These are phyloP conservation scores for fruit fly (Drosophila melanogaster) DNA, from an alignment of 1,140 invertebrate genomes.

Conservation along the genomic window DNA sequence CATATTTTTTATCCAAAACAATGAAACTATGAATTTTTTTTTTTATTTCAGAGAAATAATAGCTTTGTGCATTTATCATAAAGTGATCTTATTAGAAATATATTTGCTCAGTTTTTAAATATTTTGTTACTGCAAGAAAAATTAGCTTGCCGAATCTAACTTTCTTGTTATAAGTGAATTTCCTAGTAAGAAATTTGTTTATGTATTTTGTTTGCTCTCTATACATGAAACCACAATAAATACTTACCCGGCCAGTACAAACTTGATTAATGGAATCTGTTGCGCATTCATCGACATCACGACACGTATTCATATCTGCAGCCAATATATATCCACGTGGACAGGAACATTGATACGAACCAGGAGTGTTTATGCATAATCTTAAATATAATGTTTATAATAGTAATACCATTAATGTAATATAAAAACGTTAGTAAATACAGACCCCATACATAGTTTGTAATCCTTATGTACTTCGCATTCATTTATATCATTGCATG, in stretches of 20 bases:
- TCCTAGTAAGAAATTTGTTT: too few relatives aligned
- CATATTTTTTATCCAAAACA: too few relatives aligned
- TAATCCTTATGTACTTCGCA: conserved; percentile 90
- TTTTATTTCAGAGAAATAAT: too few relatives aligned
- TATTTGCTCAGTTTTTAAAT: too few relatives aligned
- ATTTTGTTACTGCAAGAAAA: too few relatives aligned
- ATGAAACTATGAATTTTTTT: too few relatives aligned
- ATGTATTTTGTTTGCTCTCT: too few relatives aligned
- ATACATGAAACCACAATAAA: background rate
- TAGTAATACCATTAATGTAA: background rate
- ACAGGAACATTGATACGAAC: conserved; percentile 94
- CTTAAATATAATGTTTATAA: conserved; percentile 9
- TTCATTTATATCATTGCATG: conserved; percentile 94
- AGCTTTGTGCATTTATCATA: too few relatives aligned
- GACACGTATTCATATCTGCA: conserved; percentile 89
- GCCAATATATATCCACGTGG: conserved; percentile 92
- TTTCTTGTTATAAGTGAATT: too few relatives aligned
- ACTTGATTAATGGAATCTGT: conserved; percentile 84
- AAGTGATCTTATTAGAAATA: too few relatives aligned
- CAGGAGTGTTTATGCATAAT: conserved; percentile 93
- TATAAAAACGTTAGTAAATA: background rate
- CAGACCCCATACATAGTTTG: conserved; percentile 90
- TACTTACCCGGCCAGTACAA: conserved; percentile 86
- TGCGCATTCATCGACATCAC: conserved; percentile 96
- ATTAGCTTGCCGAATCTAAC: too few relatives aligned